Evolutionary conservation across 2,113 vertebrate genomes (phyloP), one percentile per base, ranked within the genome.

Genomic region (Salminus brasiliensis): DNA sequence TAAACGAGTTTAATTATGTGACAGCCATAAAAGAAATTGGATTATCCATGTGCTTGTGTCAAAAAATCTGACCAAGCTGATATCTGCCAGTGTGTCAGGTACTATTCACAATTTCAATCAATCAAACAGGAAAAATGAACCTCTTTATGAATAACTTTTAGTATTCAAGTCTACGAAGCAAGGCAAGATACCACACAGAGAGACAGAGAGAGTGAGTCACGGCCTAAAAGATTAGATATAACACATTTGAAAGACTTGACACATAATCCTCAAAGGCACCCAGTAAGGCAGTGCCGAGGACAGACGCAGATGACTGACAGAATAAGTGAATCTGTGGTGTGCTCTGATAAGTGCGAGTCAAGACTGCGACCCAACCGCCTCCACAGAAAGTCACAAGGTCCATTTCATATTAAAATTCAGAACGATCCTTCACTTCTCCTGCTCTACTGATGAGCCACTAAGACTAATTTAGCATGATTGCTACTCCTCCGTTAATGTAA

Each of bases 401-500:
- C 34, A 53, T 75, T 63, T 84, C 25, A 74, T 76, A 82, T 83
- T 76, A 59, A 29, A 84, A 78, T 55, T 77, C 39, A 66, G 79
- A 79, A 25, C 29, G 34, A 71, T 73, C 67, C 74, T 53, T 49
- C 74, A 65, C 32, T 52, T 68, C 60, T 68, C 67, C 68, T 43
- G 53, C 39, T 45, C 34, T n/a, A 32, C 67, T 83, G 80, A 81
- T 73, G 83, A 86, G 76, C 70, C 52, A 25, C 55, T 30, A 34
- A 74, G 67, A 82, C 66, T 76, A 39, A 84, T 84, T 79, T 36
- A 30, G 55, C 43, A 72, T 74, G 86, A 86, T 76, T 80, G 81
- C 78, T 73, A 80, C 74, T 85, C 79, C 32, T 76, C 30, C 57
- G 74, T 78, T 81, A 80, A 88, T 80, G 45, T 72, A 81, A 68